Evolutionary conservation across 2,797 vertebrate species (phyloP).

Genomic region (Artibeus jamaicensis): DNA sequence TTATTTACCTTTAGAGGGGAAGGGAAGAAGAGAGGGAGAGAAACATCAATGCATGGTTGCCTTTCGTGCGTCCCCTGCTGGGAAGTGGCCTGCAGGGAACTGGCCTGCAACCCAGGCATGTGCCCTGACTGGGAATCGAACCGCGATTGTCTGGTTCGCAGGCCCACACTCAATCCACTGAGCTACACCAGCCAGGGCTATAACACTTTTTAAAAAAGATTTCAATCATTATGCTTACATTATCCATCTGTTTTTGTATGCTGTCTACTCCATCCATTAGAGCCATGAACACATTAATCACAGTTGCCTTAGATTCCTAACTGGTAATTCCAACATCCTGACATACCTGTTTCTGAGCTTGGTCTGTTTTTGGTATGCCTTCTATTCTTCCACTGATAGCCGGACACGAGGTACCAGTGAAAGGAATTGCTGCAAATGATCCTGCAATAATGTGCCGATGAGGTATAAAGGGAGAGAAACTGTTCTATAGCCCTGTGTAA

Average conservation of each 20-base stretch:
- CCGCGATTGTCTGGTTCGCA: too few relatives aligned
- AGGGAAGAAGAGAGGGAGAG: too few relatives aligned
- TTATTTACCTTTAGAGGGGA: too few relatives aligned
- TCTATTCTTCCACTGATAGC: neutral
- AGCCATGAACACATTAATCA: neutral
- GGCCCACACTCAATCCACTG: too few relatives aligned
- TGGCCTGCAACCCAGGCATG: too few relatives aligned
- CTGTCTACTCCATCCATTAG: neutral
- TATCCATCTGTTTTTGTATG: neutral
- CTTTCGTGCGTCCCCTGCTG: too few relatives aligned
- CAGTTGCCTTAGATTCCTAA: neutral
- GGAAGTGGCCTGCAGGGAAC: too few relatives aligned
- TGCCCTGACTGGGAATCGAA: too few relatives aligned
- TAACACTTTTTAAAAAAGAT: too few relatives aligned
- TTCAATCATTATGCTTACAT: neutral
- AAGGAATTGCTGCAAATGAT: neutral
- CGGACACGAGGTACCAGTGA: neutral
- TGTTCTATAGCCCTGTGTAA: neutral
- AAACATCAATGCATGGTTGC: too few relatives aligned
- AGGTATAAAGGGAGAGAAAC: neutral
- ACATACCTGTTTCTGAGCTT: neutral
- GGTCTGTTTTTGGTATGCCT: neutral
- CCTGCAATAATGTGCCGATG: neutral
- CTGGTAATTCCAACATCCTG: neutral
- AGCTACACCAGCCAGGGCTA: too few relatives aligned